phyloP scores from a whole-genome alignment of 2,113 vertebrate genomes.

The Syngnathus scovelli region DNA sequence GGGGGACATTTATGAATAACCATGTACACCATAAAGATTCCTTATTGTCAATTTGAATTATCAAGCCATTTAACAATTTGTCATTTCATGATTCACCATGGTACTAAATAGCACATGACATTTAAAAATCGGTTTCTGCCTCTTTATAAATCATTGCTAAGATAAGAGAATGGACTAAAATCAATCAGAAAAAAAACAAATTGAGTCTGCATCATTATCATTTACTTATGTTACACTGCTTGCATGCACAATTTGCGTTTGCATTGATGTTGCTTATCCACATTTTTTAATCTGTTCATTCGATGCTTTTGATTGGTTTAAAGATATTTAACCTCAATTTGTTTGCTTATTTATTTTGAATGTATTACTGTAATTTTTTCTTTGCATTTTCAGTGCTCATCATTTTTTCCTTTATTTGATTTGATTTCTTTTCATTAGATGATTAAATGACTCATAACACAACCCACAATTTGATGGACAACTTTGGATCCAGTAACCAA shows the following conservation, averaged over 20 bases:
- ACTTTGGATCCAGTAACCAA: conserved; percentile 56
- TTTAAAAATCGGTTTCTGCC: neutral
- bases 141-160: conserved; percentile 6
- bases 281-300: conserved; percentile 36
- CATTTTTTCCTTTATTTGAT: conserved; percentile 64
- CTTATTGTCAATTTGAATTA: conserved; percentile 15
- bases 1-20: neutral
- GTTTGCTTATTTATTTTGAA: conserved; percentile 52
- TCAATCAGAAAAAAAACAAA: neutral
- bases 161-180: neutral
- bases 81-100: conserved; percentile 12
- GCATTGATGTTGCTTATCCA: conserved; percentile 38
- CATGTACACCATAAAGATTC: conserved; percentile 11
- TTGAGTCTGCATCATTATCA: conserved; percentile 29
- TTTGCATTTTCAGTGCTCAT: conserved; percentile 56
- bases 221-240: conserved; percentile 23
- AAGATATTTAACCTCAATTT: conserved; percentile 43
- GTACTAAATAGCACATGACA: conserved; percentile 27
- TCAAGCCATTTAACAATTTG: conserved; percentile 14
- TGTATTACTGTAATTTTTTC: conserved; percentile 56
- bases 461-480: conserved; percentile 65
- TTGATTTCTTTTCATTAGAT: conserved; percentile 72
- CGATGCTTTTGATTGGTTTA: conserved; percentile 25
- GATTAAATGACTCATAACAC: conserved; percentile 64
- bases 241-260: conserved; percentile 44